Percentiles rank a stretch among this genome's conserved stretches.
Evolutionary conservation across 2,113 vertebrate genomes (phyloP).

Genomic region (Oreochromis spilurus): DNA sequence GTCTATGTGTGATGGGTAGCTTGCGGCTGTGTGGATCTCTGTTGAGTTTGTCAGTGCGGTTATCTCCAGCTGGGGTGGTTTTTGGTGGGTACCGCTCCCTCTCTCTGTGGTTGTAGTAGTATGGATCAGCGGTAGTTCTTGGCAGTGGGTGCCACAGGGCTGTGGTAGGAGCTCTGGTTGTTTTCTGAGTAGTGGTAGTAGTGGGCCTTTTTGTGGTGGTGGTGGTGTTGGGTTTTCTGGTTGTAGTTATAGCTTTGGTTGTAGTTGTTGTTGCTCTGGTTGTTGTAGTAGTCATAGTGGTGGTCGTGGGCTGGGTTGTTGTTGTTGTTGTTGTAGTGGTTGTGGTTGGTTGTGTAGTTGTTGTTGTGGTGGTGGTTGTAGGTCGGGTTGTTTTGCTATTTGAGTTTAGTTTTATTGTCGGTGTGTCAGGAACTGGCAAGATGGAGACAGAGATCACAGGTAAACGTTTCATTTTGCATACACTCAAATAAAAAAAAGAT

Average conservation of each 20-base stretch:
- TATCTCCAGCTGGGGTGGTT: slow-evolving; percentile 75
- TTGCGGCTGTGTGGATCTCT: slow-evolving; percentile 56
- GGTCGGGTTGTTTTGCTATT: not conserved
- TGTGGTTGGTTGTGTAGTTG: slow-evolving; percentile 58
- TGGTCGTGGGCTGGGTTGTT: slow-evolving; percentile 26
- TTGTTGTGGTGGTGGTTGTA: not conserved
- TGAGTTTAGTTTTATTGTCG: slow-evolving; percentile 42
- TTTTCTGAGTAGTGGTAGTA: slow-evolving; percentile 56
- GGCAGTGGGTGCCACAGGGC: slow-evolving; percentile 50
- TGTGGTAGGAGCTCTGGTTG: slow-evolving; percentile 59
- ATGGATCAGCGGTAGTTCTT: slow-evolving; percentile 64
- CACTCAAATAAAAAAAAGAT: not conserved
- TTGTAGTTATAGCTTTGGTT: slow-evolving; percentile 44
- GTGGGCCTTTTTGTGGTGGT: slow-evolving; percentile 59
- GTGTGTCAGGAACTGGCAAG: slow-evolving; percentile 23
- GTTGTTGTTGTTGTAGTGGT: slow-evolving; percentile 32
- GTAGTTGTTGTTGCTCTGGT: slow-evolving; percentile 57
- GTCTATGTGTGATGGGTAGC: slow-evolving; percentile 74
- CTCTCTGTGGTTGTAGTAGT: slow-evolving; percentile 74
- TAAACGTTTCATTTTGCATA: not conserved
- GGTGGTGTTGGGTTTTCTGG: slow-evolving; percentile 40
- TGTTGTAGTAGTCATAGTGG: slow-evolving; percentile 36
- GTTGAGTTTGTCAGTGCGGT: slow-evolving; percentile 80
- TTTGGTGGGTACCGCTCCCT: slow-evolving; percentile 66
- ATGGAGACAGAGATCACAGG: not conserved